Evolutionary conservation across 2,113 vertebrate species (phyloP).

Genomic region (Bubo blakistoni): DNA sequence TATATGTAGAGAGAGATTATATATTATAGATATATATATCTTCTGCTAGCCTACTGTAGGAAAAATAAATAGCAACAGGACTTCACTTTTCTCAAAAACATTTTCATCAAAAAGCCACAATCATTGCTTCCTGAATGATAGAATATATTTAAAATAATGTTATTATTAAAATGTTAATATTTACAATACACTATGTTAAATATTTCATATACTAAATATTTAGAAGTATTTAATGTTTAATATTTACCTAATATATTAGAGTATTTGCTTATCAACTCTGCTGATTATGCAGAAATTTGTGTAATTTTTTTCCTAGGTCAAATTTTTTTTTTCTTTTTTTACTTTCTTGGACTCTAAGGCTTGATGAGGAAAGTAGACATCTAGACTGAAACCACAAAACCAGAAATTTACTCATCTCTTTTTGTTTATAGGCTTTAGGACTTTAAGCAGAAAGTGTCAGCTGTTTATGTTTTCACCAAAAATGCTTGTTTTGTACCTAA

Average conservation of each 20-base stretch:
- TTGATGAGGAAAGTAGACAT: neutral
- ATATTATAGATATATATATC: neutral
- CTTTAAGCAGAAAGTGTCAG: neutral
- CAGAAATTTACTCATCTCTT: neutral
- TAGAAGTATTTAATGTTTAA: neutral
- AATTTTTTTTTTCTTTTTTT: neutral
- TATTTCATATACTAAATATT: neutral
- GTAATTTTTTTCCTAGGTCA: neutral
- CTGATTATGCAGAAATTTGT: neutral
- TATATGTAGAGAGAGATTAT: neutral
- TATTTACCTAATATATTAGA: neutral
- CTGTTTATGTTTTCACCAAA: neutral
- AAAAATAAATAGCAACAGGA: neutral
- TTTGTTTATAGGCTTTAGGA: neutral
- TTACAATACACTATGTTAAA: neutral
- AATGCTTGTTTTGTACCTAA: neutral
- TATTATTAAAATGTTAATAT: neutral
- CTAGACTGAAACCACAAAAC: neutral
- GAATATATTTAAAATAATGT: neutral
- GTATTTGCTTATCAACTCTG: neutral
- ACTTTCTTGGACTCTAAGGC: neutral
- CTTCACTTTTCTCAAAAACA: neutral
- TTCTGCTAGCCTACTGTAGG: neutral
- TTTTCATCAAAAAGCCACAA: neutral
- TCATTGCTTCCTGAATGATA: neutral